phyloP scores from a whole-genome alignment of 2,797 vertebrate species.

The Fistularia tabacaria region DNA sequence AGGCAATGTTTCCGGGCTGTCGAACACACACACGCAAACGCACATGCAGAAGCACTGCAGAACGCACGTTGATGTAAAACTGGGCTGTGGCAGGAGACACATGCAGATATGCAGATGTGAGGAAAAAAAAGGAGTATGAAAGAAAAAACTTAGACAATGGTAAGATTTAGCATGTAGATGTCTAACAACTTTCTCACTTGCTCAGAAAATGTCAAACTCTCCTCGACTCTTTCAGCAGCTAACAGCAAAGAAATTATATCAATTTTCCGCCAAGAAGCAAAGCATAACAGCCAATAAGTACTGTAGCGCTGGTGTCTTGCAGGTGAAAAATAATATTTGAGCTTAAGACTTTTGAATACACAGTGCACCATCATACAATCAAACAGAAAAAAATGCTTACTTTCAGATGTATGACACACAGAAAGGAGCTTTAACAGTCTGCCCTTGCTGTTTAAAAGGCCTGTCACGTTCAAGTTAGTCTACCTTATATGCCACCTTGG shows the following conservation, averaged over 20 bases:
- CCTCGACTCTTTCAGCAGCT: slow-evolving; percentile 12
- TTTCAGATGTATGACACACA: slow-evolving; percentile 48
- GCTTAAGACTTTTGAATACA: slow-evolving; percentile 40
- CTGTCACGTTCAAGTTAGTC: slow-evolving; percentile 42
- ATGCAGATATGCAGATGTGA: slow-evolving; percentile 46
- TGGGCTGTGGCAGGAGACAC: slow-evolving; percentile 33
- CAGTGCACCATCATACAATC: slow-evolving; percentile 30
- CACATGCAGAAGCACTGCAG: neutral
- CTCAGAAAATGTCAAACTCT: slow-evolving; percentile 11
- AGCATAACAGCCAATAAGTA: slow-evolving; percentile 58
- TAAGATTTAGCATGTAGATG: slow-evolving; percentile 44
- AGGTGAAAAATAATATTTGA: slow-evolving; percentile 34
- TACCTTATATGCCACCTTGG: slow-evolving; percentile 99
- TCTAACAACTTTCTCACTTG: slow-evolving; percentile 30
- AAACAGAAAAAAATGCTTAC: slow-evolving; percentile 36
- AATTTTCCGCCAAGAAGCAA: slow-evolving; percentile 56
- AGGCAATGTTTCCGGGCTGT: slow-evolving; percentile 33
- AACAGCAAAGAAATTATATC: slow-evolving; percentile 37
- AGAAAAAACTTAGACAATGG: slow-evolving; percentile 11
- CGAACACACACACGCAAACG: slow-evolving; percentile 3
- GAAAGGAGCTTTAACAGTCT: slow-evolving; percentile 31
- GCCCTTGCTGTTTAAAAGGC: slow-evolving; percentile 17
- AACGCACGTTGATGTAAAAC: slow-evolving; percentile 16
- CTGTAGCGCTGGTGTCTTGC: slow-evolving; percentile 17
- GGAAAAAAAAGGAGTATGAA: slow-evolving; percentile 38